Evolutionary conservation across 2,113 vertebrate species (phyloP).

Genomic region (Protobothrops flavoviridis): DNA sequence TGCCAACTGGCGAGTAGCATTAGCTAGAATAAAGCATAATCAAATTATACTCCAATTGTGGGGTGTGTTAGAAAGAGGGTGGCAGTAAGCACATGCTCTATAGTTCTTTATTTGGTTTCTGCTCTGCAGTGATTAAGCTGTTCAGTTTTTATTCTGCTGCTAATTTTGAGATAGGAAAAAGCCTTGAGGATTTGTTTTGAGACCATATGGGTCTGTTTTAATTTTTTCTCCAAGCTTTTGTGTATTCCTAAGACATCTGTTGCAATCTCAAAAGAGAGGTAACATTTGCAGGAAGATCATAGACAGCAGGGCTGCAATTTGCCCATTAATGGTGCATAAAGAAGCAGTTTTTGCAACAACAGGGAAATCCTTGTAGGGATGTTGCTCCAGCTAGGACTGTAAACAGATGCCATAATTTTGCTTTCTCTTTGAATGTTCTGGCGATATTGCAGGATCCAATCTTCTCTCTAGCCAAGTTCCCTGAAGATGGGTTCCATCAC

Average conservation of each 20-base stretch:
- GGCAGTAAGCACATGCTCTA: background rate
- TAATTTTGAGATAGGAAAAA: background rate
- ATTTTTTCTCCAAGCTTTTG: background rate
- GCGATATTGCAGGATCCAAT: background rate
- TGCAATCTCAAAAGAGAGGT: background rate
- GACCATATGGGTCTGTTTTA: accelerated
- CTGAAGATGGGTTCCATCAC: background rate
- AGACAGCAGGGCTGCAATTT: background rate
- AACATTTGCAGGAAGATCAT: background rate
- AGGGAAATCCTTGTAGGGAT: background rate
- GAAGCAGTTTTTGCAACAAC: background rate
- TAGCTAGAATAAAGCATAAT: background rate
- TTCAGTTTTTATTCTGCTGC: background rate
- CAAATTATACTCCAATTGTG: background rate
- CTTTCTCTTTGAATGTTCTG: background rate
- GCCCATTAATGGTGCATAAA: background rate
- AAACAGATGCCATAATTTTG: background rate
- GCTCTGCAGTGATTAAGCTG: background rate
- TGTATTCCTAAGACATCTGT: background rate
- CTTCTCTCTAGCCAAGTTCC: background rate
- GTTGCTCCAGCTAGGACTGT: background rate
- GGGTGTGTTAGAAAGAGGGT: background rate
- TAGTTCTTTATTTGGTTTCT: background rate
- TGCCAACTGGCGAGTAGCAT: background rate
- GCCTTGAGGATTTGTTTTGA: background rate